These are phyloP conservation scores for Astropecten irregularis DNA, from an alignment of 53 echinoderm and acorn worm species.

Conservation along the genomic window DNA sequence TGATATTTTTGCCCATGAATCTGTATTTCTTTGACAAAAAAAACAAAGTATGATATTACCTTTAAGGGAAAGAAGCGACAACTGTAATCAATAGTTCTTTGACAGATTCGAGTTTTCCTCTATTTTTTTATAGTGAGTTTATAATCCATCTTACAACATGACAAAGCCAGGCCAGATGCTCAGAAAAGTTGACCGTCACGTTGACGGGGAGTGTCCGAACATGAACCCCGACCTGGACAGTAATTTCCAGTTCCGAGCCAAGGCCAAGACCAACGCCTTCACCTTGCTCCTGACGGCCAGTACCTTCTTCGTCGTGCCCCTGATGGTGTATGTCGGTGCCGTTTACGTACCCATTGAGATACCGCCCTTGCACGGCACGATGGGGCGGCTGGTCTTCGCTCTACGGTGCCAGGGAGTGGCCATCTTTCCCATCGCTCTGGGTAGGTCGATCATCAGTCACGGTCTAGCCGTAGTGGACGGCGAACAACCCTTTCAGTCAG, in stretches of 20 bases:
- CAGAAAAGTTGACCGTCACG: not conserved
- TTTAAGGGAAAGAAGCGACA: too few species aligned
- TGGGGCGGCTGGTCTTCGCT: slow-evolving; percentile 17
- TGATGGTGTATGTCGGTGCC: slow-evolving; percentile 6
- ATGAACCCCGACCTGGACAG: slow-evolving; percentile 5
- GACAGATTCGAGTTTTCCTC: too few species aligned
- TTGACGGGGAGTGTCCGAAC: not conserved
- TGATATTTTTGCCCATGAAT: too few species aligned
- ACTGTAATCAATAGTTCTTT: too few species aligned
- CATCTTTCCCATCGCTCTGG: slow-evolving; percentile 11
- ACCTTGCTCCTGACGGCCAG: slow-evolving; percentile 1
- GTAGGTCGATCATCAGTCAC: not conserved
- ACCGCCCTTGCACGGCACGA: slow-evolving; percentile 9
- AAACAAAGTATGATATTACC: too few species aligned
- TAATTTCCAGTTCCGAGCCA: slow-evolving; percentile 12
- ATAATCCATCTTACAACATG: too few species aligned
- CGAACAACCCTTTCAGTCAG: too few species aligned
- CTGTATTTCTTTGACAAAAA: too few species aligned
- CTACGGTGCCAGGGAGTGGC: slow-evolving; percentile 22
- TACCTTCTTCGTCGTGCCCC: slow-evolving; percentile 22
- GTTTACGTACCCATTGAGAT: not conserved
- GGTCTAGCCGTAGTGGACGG: too few species aligned
- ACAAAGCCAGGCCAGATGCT: not conserved
- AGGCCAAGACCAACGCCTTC: not conserved
- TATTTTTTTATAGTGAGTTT: too few species aligned